These are phyloP conservation scores for Lithobates pipiens DNA, from an alignment of 2,797 vertebrate genomes.

Conservation along the genomic window DNA sequence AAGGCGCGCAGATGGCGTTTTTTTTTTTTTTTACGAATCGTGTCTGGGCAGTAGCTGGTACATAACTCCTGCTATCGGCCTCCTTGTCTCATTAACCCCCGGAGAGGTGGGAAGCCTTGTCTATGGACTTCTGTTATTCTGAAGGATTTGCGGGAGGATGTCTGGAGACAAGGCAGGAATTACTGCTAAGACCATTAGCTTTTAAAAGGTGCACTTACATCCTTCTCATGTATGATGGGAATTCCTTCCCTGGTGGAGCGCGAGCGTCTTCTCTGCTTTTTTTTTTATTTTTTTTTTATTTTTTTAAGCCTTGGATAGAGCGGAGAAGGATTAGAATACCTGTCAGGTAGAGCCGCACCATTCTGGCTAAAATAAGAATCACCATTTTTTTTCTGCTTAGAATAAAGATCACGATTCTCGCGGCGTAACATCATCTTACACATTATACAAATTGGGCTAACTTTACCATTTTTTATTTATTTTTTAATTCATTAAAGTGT, in stretches of 20 bases:
- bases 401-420: too few species aligned
- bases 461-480: too few species aligned
- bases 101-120: constrained; percentile 29
- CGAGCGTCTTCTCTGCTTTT: too few species aligned
- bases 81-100: constrained; percentile 52
- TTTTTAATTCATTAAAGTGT: too few species aligned
- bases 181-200: constrained; percentile 54
- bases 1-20: constrained; percentile 17
- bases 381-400: too few species aligned
- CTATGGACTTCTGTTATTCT: constrained; percentile 52
- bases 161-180: constrained; percentile 58
- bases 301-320: too few species aligned
- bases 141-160: constrained; percentile 57
- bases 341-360: too few species aligned
- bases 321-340: too few species aligned
- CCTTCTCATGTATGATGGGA: constrained; percentile 27
- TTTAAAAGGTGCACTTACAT: constrained; percentile 58
- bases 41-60: constrained; percentile 57
- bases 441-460: too few species aligned
- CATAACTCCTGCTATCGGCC: constrained; percentile 56
- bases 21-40: constrained; percentile 10
- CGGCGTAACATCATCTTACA: too few species aligned
- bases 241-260: constrained; percentile 23
- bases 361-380: too few species aligned
- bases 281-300: rapidly evolving